Percentiles rank a stretch among this genome's conserved stretches.
phyloP scores from a whole-genome alignment of 1,140 invertebrate species.

The Aphaenogaster floridana region DNA sequence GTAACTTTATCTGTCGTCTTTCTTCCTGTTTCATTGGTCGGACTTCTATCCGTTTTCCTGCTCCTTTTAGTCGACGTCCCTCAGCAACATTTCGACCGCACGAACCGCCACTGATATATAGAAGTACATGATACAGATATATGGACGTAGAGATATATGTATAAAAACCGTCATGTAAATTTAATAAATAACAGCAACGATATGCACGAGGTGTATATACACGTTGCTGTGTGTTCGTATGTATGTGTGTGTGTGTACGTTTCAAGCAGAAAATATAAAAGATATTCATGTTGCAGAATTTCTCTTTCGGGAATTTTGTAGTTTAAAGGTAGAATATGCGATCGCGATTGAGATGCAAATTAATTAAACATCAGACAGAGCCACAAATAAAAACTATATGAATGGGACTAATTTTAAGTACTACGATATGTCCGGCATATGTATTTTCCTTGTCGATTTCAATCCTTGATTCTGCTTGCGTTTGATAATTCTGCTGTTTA shows the following conservation, averaged over 20 bases:
- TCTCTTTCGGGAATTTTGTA: neutral
- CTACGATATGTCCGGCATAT: neutral
- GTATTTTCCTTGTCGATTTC: neutral
- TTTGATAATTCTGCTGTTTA: neutral
- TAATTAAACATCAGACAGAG: conserved; percentile 3
- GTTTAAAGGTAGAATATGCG: neutral
- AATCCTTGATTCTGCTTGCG: neutral
- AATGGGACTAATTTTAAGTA: neutral
- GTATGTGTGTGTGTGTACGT: neutral
- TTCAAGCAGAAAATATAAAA: conserved; percentile 16
- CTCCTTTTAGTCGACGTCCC: neutral
- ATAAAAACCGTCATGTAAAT: conserved; percentile 1
- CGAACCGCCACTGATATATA: conserved; percentile 32
- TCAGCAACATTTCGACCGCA: neutral
- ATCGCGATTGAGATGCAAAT: neutral
- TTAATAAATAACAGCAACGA: conserved; percentile 21
- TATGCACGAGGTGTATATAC: neutral
- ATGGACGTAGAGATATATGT: conserved; percentile 8
- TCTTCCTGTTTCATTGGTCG: neutral
- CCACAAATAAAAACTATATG: conserved; percentile 12
- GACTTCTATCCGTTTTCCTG: neutral
- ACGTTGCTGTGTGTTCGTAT: neutral
- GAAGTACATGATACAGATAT: conserved; percentile 12
- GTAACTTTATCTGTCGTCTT: conserved; percentile 23
- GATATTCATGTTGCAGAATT: conserved; percentile 7